Base-by-base conservation (phyloP, 1,140 invertebrate species). In the Macrobrachium rosenbergii region DNA sequence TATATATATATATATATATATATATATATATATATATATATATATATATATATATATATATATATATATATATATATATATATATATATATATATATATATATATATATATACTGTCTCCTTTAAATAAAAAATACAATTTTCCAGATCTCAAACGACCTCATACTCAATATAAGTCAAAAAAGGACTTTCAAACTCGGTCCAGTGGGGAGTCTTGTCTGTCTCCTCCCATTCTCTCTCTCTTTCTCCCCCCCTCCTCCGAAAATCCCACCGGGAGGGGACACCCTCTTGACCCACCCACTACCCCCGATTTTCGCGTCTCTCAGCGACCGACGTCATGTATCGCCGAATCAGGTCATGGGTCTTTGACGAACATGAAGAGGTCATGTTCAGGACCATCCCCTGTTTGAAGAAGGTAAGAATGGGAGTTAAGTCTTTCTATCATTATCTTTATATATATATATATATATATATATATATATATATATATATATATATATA, bases 321-420 rank as follows among this genome's bases (percentile, higher is more conserved):
- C 52, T 52, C 83, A 11, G 16, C 64, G 45, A 79, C 83, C 21
- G 60, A 64, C 63, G 62, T 76, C 2, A 79, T 88, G 81, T 88
- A 88, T 77, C 87, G 87, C 17, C 73, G 87, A 19, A 88, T 88
- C 21, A 81, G 87, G 5, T 88, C 87, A 8, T 88, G 87, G 87
- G 87, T 88, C 59, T 60, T 88, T 12, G 87, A 88, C 67, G 87
- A 88, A 28, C 75, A 88, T 8, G 87, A 88, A 52, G 72, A 78
- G 11, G 45, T 88, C 72, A 59, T 78, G 16, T 88, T 83, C 64
- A 80, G 87, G 23, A 45, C 58, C 59, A 19, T 60, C 23, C 87
- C 76, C 6, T 75, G 83, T 28, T 19, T 88, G 60, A 88, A 88
- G 75, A 88, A 88, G 86, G 88, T 88, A 64, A 83, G 86, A 78